phyloP scores from a whole-genome alignment of 1,140 invertebrate species.

The Heliconius himera region DNA sequence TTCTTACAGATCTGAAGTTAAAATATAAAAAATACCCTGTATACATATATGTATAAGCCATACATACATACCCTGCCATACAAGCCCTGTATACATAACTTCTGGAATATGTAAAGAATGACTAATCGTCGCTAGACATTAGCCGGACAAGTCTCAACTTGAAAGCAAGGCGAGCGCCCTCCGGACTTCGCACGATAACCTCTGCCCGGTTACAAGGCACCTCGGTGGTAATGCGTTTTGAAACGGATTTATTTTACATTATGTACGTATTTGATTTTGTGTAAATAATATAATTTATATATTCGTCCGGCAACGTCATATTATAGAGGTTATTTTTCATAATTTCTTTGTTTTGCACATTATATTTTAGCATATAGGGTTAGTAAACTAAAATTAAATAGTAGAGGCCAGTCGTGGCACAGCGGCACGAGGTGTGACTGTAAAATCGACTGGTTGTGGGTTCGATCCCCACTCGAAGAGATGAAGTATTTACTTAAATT shows the following conservation, averaged over 20 bases:
- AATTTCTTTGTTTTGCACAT: neutral
- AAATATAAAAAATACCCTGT: too few species aligned
- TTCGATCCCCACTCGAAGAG: too few species aligned
- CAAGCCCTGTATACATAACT: neutral
- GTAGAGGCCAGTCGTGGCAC: too few species aligned
- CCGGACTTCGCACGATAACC: slow-evolving; percentile 59
- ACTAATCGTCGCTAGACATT: slow-evolving; percentile 33
- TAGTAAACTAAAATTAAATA: too few species aligned
- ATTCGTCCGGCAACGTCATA: neutral
- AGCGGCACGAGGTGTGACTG: too few species aligned
- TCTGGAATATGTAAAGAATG: slow-evolving; percentile 31
- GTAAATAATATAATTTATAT: neutral
- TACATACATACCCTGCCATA: too few species aligned
- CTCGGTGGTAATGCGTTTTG: slow-evolving; percentile 15
- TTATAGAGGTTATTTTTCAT: neutral
- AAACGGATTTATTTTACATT: slow-evolving; percentile 15
- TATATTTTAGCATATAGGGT: too few species aligned
- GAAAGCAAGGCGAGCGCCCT: slow-evolving; percentile 58
- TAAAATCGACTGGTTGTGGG: too few species aligned
- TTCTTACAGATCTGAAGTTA: too few species aligned
- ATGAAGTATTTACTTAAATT: too few species aligned
- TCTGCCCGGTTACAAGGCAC: slow-evolving; percentile 48
- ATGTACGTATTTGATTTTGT: neutral
- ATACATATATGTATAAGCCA: too few species aligned
- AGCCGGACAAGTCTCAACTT: slow-evolving; percentile 66